These are phyloP conservation scores for Seriola rivoliana DNA, from an alignment of 2,113 vertebrate genomes.

Conservation along the genomic window DNA sequence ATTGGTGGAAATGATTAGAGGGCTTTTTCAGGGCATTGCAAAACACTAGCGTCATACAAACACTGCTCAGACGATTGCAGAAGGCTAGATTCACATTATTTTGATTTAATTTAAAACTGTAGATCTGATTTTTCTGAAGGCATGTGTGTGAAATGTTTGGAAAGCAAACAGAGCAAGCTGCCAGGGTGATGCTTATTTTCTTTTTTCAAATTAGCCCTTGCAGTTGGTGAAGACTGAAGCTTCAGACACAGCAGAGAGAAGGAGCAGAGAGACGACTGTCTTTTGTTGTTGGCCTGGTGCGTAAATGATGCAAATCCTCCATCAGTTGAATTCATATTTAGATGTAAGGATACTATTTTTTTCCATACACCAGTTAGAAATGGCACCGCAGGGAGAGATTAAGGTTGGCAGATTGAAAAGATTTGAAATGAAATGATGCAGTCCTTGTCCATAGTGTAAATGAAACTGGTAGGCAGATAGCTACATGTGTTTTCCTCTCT, in stretches of 20 bases:
- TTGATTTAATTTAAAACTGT: too few species aligned
- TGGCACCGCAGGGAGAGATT: neutral
- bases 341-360: neutral
- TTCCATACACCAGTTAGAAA: neutral
- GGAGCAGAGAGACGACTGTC: neutral
- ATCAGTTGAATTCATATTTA: neutral
- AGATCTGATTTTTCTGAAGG: neutral
- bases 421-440: neutral
- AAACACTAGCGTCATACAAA: neutral
- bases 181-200: neutral
- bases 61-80: neutral
- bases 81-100: neutral
- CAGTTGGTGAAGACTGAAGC: constrained; percentile 37
- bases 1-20: constrained; percentile 9
- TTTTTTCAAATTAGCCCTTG: neutral
- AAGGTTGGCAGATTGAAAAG: neutral
- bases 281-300: constrained; percentile 9
- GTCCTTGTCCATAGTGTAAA: neutral
- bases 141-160: neutral
- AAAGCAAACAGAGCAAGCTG: neutral
- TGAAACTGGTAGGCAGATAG: neutral
- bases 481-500: neutral
- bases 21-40: constrained; percentile 13
- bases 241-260: constrained; percentile 18
- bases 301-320: constrained; percentile 6